Percentiles rank a stretch among this genome's conserved stretches.
These are phyloP conservation scores for Eriosoma lanigerum DNA, from an alignment of 1,140 invertebrate genomes.

Conservation along the genomic window DNA sequence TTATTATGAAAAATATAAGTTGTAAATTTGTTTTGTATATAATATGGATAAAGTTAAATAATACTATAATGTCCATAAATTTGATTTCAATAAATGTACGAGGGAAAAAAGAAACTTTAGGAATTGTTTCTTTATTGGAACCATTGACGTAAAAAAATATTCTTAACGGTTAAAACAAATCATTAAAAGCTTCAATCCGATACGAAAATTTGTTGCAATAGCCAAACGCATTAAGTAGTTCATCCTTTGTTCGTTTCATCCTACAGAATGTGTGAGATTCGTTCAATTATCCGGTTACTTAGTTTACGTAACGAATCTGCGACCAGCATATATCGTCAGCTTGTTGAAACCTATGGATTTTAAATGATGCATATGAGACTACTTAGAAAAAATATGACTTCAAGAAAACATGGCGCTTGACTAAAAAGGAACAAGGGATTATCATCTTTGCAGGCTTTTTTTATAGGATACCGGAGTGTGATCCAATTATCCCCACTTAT, in stretches of 20 bases:
- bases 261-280: neutral
- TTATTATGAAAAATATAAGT: too few species aligned
- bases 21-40: too few species aligned
- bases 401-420: too few species aligned
- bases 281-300: neutral
- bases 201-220: conserved; percentile 2
- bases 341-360: conserved; percentile 12
- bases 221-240: neutral
- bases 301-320: conserved; percentile 3
- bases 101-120: neutral
- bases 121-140: neutral
- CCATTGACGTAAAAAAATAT: neutral
- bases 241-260: neutral
- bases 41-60: too few species aligned
- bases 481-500: too few species aligned
- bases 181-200: neutral
- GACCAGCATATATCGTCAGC: neutral
- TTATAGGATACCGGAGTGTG: too few species aligned
- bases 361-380: too few species aligned
- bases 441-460: too few species aligned
- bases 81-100: neutral
- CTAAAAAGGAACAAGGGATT: too few species aligned
- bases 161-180: conserved; percentile 16
- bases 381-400: too few species aligned
- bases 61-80: too few species aligned